Conservation (phyloP, 2,113 vertebrate genomes). For the Chaetura pelagica region DNA sequence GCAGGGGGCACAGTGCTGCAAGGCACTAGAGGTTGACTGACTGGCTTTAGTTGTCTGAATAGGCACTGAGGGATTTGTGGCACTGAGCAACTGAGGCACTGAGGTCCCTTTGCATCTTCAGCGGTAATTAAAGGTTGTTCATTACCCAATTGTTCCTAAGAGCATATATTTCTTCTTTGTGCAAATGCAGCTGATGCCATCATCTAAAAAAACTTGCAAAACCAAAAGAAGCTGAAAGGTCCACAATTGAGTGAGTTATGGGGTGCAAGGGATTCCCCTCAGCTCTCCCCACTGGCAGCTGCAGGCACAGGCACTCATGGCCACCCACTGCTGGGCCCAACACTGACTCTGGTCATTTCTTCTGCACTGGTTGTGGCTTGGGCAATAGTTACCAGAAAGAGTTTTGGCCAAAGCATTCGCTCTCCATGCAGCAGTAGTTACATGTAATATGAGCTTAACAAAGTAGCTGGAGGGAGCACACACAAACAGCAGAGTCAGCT, state of each 20-base stretch:
- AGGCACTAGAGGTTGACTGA: background rate
- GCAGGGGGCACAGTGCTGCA: rapidly evolving
- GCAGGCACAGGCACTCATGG: rapidly evolving
- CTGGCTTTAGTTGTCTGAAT: conserved; percentile 41
- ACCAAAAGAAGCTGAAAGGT: background rate
- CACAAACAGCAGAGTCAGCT: rapidly evolving
- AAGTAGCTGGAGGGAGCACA: rapidly evolving
- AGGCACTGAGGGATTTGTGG: conserved; percentile 16
- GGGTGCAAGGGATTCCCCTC: background rate
- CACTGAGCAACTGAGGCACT: too few relatives aligned
- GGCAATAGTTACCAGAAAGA: background rate
- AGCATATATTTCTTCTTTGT: background rate
- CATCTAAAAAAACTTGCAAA: background rate
- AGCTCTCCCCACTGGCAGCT: background rate
- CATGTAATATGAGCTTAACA: background rate
- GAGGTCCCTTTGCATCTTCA: background rate
- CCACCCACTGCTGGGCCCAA: rapidly evolving
- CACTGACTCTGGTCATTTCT: rapidly evolving
- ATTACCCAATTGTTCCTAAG: background rate
- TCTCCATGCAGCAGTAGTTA: background rate
- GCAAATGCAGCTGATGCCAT: background rate
- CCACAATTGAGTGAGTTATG: background rate
- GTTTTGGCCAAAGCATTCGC: background rate
- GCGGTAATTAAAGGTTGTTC: conserved; percentile 29
- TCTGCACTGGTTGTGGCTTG: rapidly evolving